phyloP scores from a whole-genome alignment of 1,140 invertebrate species.

The Babylonia areolata region DNA sequence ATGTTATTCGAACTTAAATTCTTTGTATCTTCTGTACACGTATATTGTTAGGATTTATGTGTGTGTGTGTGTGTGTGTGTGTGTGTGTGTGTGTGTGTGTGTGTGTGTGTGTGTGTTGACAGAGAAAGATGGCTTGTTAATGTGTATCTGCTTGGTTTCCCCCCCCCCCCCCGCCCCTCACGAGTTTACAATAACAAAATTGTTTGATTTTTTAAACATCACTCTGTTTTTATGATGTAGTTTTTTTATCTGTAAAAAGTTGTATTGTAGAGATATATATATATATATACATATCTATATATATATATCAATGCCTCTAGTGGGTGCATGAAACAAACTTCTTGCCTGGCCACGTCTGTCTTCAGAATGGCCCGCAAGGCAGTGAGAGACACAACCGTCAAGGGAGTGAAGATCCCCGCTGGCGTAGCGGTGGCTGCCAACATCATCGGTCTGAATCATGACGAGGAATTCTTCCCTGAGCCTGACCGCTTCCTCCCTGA shows the following conservation, averaged over 20 bases:
- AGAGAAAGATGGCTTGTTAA: too few species aligned
- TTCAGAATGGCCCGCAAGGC: not conserved
- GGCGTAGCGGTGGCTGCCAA: constrained; percentile 1
- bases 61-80: not conserved
- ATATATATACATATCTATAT: too few species aligned
- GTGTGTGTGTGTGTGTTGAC: constrained; percentile 2
- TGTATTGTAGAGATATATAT: too few species aligned
- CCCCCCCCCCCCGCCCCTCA: too few species aligned
- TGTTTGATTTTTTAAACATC: too few species aligned
- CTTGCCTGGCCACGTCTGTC: too few species aligned
- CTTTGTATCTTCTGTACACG: too few species aligned
- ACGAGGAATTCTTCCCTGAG: constrained; percentile 37
- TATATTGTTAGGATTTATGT: too few species aligned
- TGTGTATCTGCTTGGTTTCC: not conserved
- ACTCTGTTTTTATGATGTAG: not conserved
- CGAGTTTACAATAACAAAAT: too few species aligned
- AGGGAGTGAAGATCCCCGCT: constrained; percentile 33
- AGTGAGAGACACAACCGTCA: constrained; percentile 11
- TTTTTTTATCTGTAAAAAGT: not conserved
- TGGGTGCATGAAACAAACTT: too few species aligned
- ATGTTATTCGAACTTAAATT: too few species aligned
- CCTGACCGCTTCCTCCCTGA: constrained; percentile 29
- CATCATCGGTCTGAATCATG: constrained; percentile 14
- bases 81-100: not conserved
- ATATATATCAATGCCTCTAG: too few species aligned